Percentiles rank a stretch among this genome's conserved stretches.
These are phyloP conservation scores for Hycleus phaleratus DNA, from an alignment of 1,140 invertebrate genomes.

Conservation along the genomic window DNA sequence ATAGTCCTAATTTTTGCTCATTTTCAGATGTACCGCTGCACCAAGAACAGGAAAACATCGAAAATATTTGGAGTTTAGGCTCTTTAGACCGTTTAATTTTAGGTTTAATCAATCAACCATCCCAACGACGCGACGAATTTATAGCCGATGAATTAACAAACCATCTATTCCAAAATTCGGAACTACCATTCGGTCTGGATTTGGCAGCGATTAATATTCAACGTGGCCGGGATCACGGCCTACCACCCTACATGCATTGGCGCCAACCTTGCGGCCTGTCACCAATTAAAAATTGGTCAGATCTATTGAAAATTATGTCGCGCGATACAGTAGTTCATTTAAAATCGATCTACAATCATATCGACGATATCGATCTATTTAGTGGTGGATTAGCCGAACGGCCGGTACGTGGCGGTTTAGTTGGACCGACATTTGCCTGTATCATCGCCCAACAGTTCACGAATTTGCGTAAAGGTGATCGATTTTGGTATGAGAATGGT, in stretches of 20 bases:
- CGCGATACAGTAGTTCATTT: conserved; percentile 56
- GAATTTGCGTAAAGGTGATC: conserved; percentile 78
- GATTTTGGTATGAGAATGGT: conserved; percentile 89
- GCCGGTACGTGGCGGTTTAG: conserved; percentile 70
- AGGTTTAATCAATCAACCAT: conserved; percentile 67
- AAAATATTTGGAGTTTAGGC: conserved; percentile 60
- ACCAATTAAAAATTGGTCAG: conserved; percentile 62
- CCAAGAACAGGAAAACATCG: conserved; percentile 56
- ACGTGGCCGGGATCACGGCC: conserved; percentile 81
- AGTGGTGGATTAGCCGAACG: conserved; percentile 79
- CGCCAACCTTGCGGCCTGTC: conserved; percentile 71
- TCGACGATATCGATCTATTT: conserved; percentile 89
- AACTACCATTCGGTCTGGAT: conserved; percentile 72
- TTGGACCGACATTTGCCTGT: conserved; percentile 93
- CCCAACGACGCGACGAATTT: conserved; percentile 74
- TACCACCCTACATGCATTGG: conserved; percentile 76
- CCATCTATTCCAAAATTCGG: conserved; percentile 72
- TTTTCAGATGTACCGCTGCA: conserved; percentile 68
- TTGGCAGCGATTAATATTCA: conserved; percentile 85
- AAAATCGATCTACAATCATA: conserved; percentile 55
- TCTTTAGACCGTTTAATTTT: conserved; percentile 71
- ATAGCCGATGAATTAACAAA: conserved; percentile 77
- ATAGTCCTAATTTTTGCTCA: background rate
- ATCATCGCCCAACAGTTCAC: conserved; percentile 91
- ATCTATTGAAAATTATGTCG: conserved; percentile 65